Evolutionary conservation across 2,888 invertebrate genomes (phyloP).

Genomic region (Drosophila anomalata): DNA sequence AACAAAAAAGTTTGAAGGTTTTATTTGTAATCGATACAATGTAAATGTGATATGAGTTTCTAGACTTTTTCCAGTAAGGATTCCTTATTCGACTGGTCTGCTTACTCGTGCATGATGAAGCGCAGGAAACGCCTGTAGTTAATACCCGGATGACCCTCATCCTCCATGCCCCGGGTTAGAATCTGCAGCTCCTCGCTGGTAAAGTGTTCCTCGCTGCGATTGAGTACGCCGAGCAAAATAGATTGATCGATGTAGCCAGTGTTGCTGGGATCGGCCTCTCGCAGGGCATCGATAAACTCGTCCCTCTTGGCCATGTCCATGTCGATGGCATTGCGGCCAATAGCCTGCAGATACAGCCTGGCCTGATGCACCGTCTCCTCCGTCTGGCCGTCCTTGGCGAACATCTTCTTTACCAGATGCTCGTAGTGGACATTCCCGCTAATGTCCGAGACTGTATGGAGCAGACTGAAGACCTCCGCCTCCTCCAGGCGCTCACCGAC

Average conservation of each 20-base stretch:
- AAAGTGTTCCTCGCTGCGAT: constrained; percentile 16
- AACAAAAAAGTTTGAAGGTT: not conserved
- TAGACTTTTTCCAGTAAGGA: not conserved
- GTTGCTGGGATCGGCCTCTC: constrained; percentile 15
- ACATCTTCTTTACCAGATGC: constrained; percentile 10
- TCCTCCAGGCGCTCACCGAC: constrained; percentile 29
- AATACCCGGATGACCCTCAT: constrained; percentile 5
- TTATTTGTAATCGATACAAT: not conserved
- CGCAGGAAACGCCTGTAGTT: constrained; percentile 26
- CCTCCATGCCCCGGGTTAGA: constrained; percentile 26
- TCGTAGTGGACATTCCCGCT: constrained; percentile 31
- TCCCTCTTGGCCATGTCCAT: constrained; percentile 37
- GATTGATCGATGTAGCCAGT: constrained; percentile 17
- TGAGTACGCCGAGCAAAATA: constrained; percentile 12
- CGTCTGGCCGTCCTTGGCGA: not conserved
- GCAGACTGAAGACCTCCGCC: constrained; percentile 18
- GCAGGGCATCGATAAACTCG: constrained; percentile 33
- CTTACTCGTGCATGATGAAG: constrained; percentile 36
- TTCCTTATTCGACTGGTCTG: not conserved
- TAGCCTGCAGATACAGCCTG: constrained; percentile 20
- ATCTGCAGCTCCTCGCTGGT: constrained; percentile 13
- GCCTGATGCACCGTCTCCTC: constrained; percentile 10
- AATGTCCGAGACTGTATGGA: constrained; percentile 8
- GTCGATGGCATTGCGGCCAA: constrained; percentile 39
- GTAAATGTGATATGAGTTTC: not conserved